Evolutionary conservation across 2,797 vertebrate species (phyloP).

Genomic region (Sparidentex hasta): DNA sequence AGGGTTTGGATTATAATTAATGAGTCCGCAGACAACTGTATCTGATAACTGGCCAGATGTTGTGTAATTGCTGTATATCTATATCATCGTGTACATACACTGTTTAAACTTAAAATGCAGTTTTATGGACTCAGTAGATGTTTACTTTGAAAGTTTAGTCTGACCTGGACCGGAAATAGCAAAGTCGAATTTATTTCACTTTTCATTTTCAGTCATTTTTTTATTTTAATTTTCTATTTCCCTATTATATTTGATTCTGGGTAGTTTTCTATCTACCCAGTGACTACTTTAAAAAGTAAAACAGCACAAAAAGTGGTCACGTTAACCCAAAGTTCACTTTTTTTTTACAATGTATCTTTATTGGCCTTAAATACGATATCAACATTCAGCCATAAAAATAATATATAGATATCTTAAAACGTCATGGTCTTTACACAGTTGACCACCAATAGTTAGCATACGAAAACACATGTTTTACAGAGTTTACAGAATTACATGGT

Average conservation of each 20-base stretch:
- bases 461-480: constrained; percentile 23
- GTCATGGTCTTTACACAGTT: background rate
- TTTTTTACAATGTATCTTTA: constrained; percentile 19
- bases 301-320: background rate
- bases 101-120: background rate
- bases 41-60: rapidly evolving
- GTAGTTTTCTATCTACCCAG: background rate
- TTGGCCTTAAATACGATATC: constrained; percentile 27
- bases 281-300: background rate
- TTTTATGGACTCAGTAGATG: too few species aligned
- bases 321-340: constrained; percentile 6
- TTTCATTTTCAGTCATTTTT: too few species aligned
- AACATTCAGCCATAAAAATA: constrained; percentile 5
- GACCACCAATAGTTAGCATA: constrained; percentile 17
- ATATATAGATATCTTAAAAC: background rate
- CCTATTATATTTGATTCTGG: background rate
- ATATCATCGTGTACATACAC: background rate
- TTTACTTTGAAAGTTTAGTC: constrained; percentile 33
- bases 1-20: background rate
- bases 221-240: too few species aligned
- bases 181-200: background rate
- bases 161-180: constrained; percentile 4
- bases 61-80: rapidly evolving
- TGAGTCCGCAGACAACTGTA: background rate
- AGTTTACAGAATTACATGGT: too few species aligned